Evolutionary conservation across 2,113 vertebrate species (phyloP).

Genomic region (Nipponia nippon): DNA sequence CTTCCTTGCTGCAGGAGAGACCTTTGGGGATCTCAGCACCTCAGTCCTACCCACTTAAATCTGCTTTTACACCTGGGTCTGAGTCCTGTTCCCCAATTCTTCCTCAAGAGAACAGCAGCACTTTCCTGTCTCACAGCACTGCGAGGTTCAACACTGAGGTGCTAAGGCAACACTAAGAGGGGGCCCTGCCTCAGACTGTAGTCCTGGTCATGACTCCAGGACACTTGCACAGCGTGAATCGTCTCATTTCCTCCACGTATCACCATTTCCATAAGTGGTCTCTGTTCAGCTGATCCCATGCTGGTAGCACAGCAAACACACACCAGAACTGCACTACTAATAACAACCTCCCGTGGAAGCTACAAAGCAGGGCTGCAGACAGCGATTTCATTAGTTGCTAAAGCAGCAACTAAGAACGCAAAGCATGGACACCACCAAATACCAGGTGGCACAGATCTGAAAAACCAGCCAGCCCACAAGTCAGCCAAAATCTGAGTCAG

Average conservation of each 20-base stretch:
- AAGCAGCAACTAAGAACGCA: neutral
- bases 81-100: neutral
- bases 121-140: neutral
- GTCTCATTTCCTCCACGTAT: neutral
- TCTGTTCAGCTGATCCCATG: neutral
- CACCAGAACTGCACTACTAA: neutral
- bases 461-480: neutral
- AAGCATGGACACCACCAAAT: neutral
- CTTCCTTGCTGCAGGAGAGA: neutral
- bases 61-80: neutral
- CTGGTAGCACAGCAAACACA: neutral
- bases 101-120: neutral
- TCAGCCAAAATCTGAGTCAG: neutral
- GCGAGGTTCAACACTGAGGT: neutral
- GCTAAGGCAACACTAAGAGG: neutral
- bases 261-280: accelerated
- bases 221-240: neutral
- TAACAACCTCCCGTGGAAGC: neutral
- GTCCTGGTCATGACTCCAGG: neutral
- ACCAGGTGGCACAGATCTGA: neutral
- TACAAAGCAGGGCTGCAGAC: neutral
- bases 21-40: neutral
- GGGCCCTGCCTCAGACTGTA: neutral
- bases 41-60: neutral
- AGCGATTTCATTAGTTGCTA: neutral